phyloP scores from a whole-genome alignment of 2,797 vertebrate genomes.

The Enteromius argenteus region DNA sequence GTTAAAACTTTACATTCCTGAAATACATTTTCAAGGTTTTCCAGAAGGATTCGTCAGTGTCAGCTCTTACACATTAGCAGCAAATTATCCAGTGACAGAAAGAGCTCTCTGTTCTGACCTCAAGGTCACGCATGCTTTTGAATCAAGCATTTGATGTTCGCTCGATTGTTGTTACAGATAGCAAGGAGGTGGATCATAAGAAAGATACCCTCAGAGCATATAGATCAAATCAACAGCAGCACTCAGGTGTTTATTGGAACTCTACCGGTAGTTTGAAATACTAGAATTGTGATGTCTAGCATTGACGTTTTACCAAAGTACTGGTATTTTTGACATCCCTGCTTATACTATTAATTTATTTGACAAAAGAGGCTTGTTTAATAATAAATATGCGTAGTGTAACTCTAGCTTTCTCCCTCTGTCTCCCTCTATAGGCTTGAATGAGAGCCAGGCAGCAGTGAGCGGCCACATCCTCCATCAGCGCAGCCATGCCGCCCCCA shows the following conservation, averaged over 20 bases:
- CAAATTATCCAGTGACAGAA: neutral
- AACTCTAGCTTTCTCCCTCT: neutral
- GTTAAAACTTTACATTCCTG: neutral
- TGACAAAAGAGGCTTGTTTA: neutral
- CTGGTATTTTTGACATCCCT: neutral
- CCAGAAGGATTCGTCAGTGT: constrained; percentile 10
- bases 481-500: constrained; percentile 90
- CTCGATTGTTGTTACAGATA: neutral
- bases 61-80: neutral
- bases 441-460: constrained; percentile 79
- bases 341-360: neutral
- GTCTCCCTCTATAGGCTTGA: constrained; percentile 78
- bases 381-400: neutral
- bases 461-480: constrained; percentile 66
- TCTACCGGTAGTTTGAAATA: neutral
- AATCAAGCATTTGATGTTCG: neutral
- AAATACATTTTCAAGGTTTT: constrained; percentile 9
- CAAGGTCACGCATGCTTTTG: neutral
- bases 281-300: neutral
- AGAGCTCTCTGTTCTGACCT: constrained; percentile 6
- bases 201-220: neutral
- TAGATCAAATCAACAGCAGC: neutral
- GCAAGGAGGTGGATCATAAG: neutral
- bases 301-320: neutral
- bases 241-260: neutral